Evolutionary conservation across 2,797 vertebrate genomes (phyloP).

Genomic region (Oreochromis mossambicus): DNA sequence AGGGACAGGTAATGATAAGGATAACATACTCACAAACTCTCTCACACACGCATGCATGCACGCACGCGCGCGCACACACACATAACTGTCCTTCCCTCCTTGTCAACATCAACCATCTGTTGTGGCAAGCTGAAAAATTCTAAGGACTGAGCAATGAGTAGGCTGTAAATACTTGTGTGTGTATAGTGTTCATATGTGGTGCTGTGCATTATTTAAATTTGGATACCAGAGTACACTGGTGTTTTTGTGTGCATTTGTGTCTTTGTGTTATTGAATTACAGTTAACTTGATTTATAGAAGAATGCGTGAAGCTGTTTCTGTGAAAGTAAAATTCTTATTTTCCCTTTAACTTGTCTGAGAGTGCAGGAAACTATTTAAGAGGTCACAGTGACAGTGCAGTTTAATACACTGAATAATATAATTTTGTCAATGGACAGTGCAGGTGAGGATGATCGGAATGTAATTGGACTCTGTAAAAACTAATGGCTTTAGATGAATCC

Average conservation of each 20-base stretch:
- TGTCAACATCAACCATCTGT: conserved; percentile 53
- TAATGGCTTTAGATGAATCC: not conserved
- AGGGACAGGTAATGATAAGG: conserved; percentile 59
- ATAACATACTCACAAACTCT: conserved; percentile 1
- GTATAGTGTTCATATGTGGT: not conserved
- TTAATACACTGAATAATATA: not conserved
- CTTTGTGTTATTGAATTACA: not conserved
- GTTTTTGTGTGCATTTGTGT: not conserved
- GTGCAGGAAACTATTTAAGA: not conserved
- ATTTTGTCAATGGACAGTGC: not conserved
- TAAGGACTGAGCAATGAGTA: not conserved
- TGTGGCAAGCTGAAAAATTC: conserved; percentile 19
- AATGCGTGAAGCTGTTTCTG: not conserved
- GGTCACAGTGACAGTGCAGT: not conserved
- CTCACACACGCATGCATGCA: not conserved
- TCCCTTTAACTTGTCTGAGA: not conserved
- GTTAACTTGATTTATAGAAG: not conserved
- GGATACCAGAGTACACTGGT: not conserved
- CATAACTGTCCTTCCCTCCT: conserved; percentile 1
- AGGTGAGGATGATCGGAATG: not conserved
- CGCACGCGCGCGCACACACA: not conserved
- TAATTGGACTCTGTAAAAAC: not conserved
- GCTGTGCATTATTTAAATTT: not conserved
- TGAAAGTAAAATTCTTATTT: not conserved
- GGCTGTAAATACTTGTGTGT: not conserved